Evolutionary conservation across 2,113 vertebrate genomes (phyloP).

Genomic region (Tichodroma muraria): DNA sequence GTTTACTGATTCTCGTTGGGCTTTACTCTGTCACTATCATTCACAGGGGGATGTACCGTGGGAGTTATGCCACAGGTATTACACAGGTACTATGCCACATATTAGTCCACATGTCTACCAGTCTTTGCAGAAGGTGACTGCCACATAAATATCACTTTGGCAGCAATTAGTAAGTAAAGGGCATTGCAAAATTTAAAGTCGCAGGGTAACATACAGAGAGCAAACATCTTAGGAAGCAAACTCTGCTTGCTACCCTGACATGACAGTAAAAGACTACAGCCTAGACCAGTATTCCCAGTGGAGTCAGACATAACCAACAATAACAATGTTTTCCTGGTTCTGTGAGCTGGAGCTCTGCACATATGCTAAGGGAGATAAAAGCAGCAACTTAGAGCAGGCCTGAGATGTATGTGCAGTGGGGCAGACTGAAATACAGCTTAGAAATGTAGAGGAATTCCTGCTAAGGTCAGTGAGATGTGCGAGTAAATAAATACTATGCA

Average conservation of each 20-base stretch:
- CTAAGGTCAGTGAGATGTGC: background rate
- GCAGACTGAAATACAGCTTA: background rate
- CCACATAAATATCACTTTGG: background rate
- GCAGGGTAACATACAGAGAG: background rate
- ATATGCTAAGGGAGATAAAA: rapidly evolving
- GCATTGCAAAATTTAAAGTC: background rate
- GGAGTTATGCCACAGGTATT: background rate
- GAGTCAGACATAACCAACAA: background rate
- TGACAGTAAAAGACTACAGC: background rate
- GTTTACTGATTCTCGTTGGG: background rate
- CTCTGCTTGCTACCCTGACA: background rate
- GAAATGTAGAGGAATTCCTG: background rate
- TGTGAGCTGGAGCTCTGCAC: background rate
- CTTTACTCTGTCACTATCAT: background rate
- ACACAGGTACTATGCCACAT: no score
- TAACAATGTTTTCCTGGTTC: background rate
- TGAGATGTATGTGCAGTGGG: background rate
- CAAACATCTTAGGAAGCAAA: background rate
- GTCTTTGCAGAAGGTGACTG: background rate
- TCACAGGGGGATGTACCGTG: rapidly evolving
- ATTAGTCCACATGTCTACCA: background rate
- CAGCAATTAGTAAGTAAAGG: background rate
- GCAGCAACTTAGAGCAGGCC: background rate
- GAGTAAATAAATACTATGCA: background rate
- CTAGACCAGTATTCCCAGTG: background rate